Percentiles rank a stretch among this genome's conserved stretches.
Conservation (phyloP, 1,140 invertebrate genomes). For the Goniozus legneri region DNA sequence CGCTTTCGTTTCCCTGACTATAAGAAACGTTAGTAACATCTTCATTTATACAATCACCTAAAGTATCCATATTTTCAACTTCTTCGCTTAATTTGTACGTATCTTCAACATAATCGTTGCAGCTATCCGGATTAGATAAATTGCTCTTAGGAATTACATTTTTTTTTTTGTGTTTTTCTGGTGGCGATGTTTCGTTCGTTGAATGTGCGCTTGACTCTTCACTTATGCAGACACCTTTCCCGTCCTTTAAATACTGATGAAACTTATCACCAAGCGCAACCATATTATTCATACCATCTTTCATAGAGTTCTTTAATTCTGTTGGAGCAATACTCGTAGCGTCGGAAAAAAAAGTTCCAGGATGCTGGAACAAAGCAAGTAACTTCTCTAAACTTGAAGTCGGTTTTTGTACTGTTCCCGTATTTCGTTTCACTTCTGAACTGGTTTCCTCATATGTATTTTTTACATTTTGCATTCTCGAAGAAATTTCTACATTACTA, state of each 20-base stretch:
- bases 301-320: slow-evolving; percentile 21
- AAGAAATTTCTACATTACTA: not conserved
- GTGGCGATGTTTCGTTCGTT: not conserved
- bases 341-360: slow-evolving; percentile 27
- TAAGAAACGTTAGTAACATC: not conserved
- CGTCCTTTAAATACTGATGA: slow-evolving; percentile 33
- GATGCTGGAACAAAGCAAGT: slow-evolving; percentile 33
- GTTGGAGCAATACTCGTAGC: slow-evolving; percentile 12
- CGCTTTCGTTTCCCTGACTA: not conserved
- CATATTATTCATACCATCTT: slow-evolving; percentile 25
- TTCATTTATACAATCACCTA: not conserved
- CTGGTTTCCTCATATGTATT: not conserved
- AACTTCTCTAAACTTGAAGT: slow-evolving; percentile 32
- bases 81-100: not conserved
- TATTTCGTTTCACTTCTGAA: not conserved
- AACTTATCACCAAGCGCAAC: slow-evolving; percentile 33
- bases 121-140: not conserved
- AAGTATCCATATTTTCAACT: not conserved
- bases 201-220: not conserved
- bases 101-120: not conserved
- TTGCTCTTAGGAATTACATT: too few species aligned
- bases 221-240: slow-evolving; percentile 4
- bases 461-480: not conserved
- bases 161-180: too few species aligned
- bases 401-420: slow-evolving; percentile 16